Evolutionary conservation across 2,113 vertebrate genomes (phyloP), one percentile per base, ranked within the genome.

Genomic region (Colius striatus): DNA sequence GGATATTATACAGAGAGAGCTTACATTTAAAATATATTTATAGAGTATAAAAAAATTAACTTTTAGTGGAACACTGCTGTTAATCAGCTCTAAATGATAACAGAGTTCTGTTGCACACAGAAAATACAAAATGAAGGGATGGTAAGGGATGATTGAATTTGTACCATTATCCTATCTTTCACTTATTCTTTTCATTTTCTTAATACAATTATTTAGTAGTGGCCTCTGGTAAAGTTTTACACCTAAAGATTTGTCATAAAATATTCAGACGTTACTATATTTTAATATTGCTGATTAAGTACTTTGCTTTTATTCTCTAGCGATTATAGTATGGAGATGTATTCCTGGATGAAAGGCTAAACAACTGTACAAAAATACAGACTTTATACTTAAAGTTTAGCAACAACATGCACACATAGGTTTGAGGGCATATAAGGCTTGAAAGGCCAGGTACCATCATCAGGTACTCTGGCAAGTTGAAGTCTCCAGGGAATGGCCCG

Each of bases 201-300:
- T 73, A 78, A 65, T 57, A 82, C 45, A 90, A 76, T 93, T 90
- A 90, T 90, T 96, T 90, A 92, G 74, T 61, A 95, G 47, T 4
- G 1, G 88, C 87, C 45, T 74, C 96, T 97, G 94, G 93, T 95
- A 96, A 97, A 96, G 89, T 96, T 97, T 97, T 98, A 95, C 63
- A 97, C 96, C 97, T 97, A 96, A 97, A 97, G 91, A 78, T 2
- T 91, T 85, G 94, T 91, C 86, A 98, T 98, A 97, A 98, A 98
- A 98, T 98, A 98, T 98, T 97, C 96, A 98, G 92, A 96, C 95
- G 95, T 94, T 95, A 89, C 96, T 97, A 60, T 97, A 94, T 96
- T 96, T 97, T 96, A 93, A 89, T 95, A 82, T 62, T 96, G 97
- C 97, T 97, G 97, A 98, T 91, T 97, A 97, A 97, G 97, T 94